phyloP scores from a whole-genome alignment of 2,113 vertebrate genomes.

The Tretioscincus oriximinensis region DNA sequence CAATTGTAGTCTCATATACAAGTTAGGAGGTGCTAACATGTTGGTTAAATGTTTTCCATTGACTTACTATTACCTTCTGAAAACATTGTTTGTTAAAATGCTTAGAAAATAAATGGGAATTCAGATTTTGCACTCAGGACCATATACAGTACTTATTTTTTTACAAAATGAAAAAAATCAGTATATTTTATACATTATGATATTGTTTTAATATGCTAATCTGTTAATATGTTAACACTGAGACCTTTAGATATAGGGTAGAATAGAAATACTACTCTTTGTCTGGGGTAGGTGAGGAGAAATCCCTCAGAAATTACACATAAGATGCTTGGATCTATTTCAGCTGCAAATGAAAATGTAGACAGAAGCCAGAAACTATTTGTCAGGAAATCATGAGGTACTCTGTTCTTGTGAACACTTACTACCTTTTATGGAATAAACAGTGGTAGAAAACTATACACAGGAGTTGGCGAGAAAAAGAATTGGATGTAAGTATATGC shows the following conservation, averaged over 20 bases:
- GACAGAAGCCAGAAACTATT: not conserved
- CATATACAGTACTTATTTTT: not conserved
- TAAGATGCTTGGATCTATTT: not conserved
- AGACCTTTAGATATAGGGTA: no score
- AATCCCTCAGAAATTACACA: not conserved
- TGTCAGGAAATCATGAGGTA: not conserved
- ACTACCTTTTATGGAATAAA: not conserved
- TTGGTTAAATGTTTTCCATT: not conserved
- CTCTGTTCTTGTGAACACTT: not conserved
- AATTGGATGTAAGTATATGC: not conserved
- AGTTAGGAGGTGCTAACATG: not conserved
- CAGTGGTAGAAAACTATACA: not conserved
- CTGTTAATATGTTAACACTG: no score
- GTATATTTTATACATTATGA: no score
- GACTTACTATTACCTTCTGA: not conserved
- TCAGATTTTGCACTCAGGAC: not conserved
- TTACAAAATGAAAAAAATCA: not conserved
- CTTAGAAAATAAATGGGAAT: not conserved
- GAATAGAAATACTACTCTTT: not conserved
- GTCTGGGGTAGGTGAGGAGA: not conserved
- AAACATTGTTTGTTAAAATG: not conserved
- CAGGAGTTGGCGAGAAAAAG: not conserved
- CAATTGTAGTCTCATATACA: not conserved
- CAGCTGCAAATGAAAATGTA: not conserved
- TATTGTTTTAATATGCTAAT: no score